Conservation (phyloP, 2,797 vertebrate genomes). For the Carapus acus region DNA sequence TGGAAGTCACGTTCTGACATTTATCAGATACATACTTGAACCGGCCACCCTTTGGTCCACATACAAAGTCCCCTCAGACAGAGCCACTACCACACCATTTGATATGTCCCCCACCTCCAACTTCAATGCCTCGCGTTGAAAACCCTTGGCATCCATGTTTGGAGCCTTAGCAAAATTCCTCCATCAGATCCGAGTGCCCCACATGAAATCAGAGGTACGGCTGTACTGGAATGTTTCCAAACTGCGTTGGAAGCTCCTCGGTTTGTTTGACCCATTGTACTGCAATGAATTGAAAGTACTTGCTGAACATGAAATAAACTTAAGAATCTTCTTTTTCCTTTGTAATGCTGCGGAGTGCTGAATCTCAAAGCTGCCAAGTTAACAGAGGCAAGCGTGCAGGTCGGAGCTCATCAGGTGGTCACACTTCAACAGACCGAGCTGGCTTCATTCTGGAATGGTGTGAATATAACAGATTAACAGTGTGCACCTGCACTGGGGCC, state of each 20-base stretch:
- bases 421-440: background rate
- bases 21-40: no score
- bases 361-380: background rate
- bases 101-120: no score
- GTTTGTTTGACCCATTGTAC: conserved; percentile 36
- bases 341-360: background rate
- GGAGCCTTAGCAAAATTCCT: conserved; percentile 37
- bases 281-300: conserved; percentile 14
- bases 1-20: no score
- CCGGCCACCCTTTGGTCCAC: no score
- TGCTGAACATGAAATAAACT: background rate
- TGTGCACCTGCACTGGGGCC: background rate
- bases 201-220: conserved; percentile 26
- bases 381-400: background rate
- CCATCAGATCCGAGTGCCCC: conserved; percentile 36
- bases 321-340: no score
- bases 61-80: no score
- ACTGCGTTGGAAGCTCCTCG: conserved; percentile 23
- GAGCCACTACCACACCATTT: no score
- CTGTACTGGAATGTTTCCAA: conserved; percentile 32
- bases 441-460: background rate
- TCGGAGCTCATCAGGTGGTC: background rate
- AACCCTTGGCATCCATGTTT: conserved; percentile 42
- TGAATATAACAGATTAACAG: background rate
- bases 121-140: conserved; percentile 44